Evolutionary conservation across 2,888 invertebrate species (phyloP).

Genomic region (Dusona sp.): DNA sequence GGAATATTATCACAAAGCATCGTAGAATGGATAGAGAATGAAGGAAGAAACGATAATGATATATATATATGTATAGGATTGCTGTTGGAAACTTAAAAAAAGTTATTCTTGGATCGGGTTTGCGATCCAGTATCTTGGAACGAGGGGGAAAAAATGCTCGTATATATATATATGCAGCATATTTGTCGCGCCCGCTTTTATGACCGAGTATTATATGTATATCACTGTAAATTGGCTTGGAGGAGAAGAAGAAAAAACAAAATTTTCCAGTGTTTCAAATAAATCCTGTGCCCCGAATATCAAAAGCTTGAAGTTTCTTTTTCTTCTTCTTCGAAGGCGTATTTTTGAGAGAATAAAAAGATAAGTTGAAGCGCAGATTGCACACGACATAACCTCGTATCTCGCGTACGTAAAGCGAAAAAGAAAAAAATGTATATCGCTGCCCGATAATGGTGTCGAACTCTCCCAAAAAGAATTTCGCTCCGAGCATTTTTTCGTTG

Average conservation of each 20-base stretch:
- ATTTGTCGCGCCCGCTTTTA: slow-evolving; percentile 23
- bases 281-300: slow-evolving; percentile 39
- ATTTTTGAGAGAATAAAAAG: not conserved
- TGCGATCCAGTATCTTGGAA: slow-evolving; percentile 27
- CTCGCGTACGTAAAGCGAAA: not conserved
- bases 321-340: not conserved
- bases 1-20: not conserved
- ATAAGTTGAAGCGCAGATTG: not conserved
- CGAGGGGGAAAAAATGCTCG: slow-evolving; percentile 31
- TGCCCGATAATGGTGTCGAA: not conserved
- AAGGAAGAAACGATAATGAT: slow-evolving; percentile 24
- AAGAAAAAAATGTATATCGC: not conserved
- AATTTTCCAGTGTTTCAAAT: slow-evolving; percentile 66
- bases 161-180: slow-evolving; percentile 8
- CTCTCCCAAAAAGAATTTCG: slow-evolving; percentile 14
- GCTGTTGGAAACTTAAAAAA: slow-evolving; percentile 45
- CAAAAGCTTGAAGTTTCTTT: not conserved
- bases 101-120: slow-evolving; percentile 68
- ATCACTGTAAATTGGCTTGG: slow-evolving; percentile 3
- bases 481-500: not conserved
- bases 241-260: slow-evolving; percentile 59
- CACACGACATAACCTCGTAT: slow-evolving; percentile 10
- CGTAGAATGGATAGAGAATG: slow-evolving; percentile 4
- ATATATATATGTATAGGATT: slow-evolving; percentile 36
- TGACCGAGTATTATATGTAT: not conserved